Evolutionary conservation across 1,140 invertebrate species (phyloP), one percentile per base, ranked within the genome.

Genomic region (Neocloeon triangulifer): DNA sequence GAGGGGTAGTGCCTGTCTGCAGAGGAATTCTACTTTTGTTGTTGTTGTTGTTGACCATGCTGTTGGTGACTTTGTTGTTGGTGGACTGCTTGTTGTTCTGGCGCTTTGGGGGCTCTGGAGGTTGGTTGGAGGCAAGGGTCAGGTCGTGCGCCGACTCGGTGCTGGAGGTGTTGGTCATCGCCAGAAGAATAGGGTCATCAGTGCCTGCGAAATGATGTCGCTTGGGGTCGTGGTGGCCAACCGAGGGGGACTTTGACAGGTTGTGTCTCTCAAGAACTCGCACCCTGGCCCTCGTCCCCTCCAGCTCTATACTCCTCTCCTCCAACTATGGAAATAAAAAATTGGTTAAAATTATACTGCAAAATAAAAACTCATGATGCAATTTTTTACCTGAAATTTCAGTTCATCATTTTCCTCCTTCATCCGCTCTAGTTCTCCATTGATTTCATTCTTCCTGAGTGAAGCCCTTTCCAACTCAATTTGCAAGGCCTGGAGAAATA

Each of bases 361-460:
- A 23, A 8, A 23, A 23, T 8, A 23, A n/a, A n/a, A 23, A 23
- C 16, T 5, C 5, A 27, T 12, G 16, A 15, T 13, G 5, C 30
- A 37, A 31, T 8, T 23, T 42, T 52, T 51, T 49, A 77, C 75
- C 59, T 79, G 73, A 53, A 80, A 80, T 43, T 66, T 66, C 38
- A 84, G 56, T 47, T 84, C 76, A 36, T 81, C 76, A 33, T 76
- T 76, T 44, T 77, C 66, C 41, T 81, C 76, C 42, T 64, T 63
- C 23, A 63, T 62, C 41, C 70, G 71, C 41, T 77, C 70, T 35
- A 81, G 46, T 45, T 69, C 64, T 40, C 74, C 66, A 10, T 64
- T 55, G 32, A 80, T 55, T 36, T 60, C 52, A 30, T 62, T 56
- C 33, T 66, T 66, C 33, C 67, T 63, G 44, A 65, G 66, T 33